These are phyloP conservation scores for Lasius fuliginosus DNA, from an alignment of 2,888 invertebrate genomes.

Conservation along the genomic window DNA sequence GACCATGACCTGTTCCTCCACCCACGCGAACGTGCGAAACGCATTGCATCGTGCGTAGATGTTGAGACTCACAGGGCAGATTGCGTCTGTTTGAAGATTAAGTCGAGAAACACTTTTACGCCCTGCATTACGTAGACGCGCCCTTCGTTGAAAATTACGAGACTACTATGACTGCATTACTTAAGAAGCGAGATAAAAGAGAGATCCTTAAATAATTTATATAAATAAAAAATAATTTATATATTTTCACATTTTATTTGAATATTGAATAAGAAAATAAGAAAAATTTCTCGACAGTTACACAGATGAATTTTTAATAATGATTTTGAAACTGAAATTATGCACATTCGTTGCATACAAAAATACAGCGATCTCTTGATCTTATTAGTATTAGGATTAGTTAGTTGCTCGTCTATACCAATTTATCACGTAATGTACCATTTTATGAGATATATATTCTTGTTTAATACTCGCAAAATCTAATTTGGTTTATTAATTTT, in stretches of 20 bases:
- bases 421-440: not conserved
- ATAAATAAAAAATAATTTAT: not conserved
- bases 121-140: not conserved
- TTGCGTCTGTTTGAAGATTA: constrained; percentile 67
- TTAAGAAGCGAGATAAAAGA: not conserved
- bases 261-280: not conserved
- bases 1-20: constrained; percentile 71
- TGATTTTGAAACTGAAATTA: not conserved
- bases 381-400: not conserved
- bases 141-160: not conserved
- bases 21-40: constrained; percentile 63
- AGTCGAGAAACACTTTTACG: not conserved
- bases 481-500: not conserved
- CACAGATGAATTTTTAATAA: not conserved
- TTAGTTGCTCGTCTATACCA: not conserved
- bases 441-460: not conserved
- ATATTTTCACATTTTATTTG: not conserved
- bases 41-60: constrained; percentile 56
- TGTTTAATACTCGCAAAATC: not conserved
- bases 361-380: not conserved
- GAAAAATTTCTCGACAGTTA: not conserved
- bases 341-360: not conserved
- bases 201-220: not conserved
- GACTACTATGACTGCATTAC: not conserved
- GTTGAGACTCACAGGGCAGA: constrained; percentile 62